phyloP scores from a whole-genome alignment of 2,797 vertebrate genomes.

The Echiichthys vipera region DNA sequence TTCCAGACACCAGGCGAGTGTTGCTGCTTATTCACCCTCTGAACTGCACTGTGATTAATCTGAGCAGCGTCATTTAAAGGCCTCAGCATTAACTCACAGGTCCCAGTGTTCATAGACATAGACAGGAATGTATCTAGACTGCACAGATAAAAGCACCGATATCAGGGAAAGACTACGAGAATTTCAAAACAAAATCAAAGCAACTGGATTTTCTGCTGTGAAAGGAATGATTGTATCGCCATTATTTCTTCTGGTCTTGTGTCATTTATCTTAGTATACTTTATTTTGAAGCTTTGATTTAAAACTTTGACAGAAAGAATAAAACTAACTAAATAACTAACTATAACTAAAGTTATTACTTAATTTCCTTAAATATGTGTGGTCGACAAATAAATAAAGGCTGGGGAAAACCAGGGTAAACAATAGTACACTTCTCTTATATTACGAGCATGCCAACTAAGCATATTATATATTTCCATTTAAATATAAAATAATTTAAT shows the following conservation, averaged over 20 bases:
- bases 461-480: no score
- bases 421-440: no score
- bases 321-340: no score
- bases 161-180: not conserved
- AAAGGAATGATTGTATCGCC: not conserved
- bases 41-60: slow-evolving; percentile 40
- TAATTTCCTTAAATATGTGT: no score
- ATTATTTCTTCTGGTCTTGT: not conserved
- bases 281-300: not conserved
- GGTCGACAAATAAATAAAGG: no score
- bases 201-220: not conserved
- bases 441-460: no score
- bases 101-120: not conserved
- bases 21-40: slow-evolving; percentile 5
- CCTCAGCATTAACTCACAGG: not conserved
- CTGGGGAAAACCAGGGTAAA: no score
- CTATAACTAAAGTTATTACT: no score
- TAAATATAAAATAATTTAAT: no score
- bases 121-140: not conserved
- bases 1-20: not conserved
- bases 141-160: slow-evolving; percentile 3
- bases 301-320: no score
- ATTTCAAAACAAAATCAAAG: slow-evolving; percentile 31
- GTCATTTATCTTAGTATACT: not conserved
- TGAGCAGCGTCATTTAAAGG: slow-evolving; percentile 4